Evolutionary conservation across 1,140 invertebrate genomes (phyloP), one percentile per base, ranked within the genome.

Genomic region (Bactericera cockerelli): DNA sequence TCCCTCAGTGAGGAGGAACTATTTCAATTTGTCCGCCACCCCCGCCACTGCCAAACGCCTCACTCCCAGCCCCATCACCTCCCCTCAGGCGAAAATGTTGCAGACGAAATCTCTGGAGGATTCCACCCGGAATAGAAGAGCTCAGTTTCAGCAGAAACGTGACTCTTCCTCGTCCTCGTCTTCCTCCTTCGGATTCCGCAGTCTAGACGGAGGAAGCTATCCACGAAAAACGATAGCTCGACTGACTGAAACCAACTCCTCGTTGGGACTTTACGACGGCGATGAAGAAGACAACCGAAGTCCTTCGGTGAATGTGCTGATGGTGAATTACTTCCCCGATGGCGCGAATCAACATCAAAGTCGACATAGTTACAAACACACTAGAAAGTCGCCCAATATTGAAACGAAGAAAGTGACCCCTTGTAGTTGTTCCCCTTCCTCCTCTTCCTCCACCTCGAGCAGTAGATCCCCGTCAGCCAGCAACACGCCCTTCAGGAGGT

Each of bases 101-200:
- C 76, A 78, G 59, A 74, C 76, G 0, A 79, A 77, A 66, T 78
- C 76, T 11, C 60, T 79, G 36, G 78, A 79, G 63, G 77, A 79
- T 56, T 74, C 72, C 6, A 73, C 74, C 1, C 70, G 71, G 16
- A 69, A 67, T 10, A 67, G 76, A 42, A 65, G 77, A 28, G 71
- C 70, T 22, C 72, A 76, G 54, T 79, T 78, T 59, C 76, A 78
- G 59, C 67, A 72, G 59, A 75, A 79, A 38, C 65, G 72, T 0
- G 76, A 77, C 26, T 77, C 76, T 0, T 78, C 76, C 0, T 78
- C 77, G 2, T 78, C 77, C 0, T 78, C 76, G 0, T 77, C 76
- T 0, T 76, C 74, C 24, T 77, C 76, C 0, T 72, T 78, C 66
- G 77, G 77, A 0, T 79, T 80, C 62, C 64, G 77, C 53, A 78